Evolutionary conservation across 2,888 invertebrate genomes (phyloP), one percentile per base, ranked within the genome.

Genomic region (Hartigia nigra): DNA sequence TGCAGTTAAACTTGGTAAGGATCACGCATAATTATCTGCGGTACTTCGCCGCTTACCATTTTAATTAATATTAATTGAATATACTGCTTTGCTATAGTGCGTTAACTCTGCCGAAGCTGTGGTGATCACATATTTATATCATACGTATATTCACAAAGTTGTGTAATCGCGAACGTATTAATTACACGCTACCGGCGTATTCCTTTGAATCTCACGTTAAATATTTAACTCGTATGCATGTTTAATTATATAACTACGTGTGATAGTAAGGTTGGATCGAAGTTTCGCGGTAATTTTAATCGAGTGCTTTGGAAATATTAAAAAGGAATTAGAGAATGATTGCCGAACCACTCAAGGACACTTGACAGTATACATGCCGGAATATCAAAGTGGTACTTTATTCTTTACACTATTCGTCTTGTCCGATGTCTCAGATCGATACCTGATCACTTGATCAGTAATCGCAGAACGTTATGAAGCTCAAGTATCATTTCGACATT

Each of bases 1-100:
- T 23, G 55, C 55, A 9, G 55, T 55, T 55, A 55, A 39, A 23
- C 23, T 55, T 55, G 55, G 39, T 23, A 9, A 23, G 55, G 9
- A 23, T 55, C 55, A 72, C 78, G 78, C 82, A 82, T 84, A 84
- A 84, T 84, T 84, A 85, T 83, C 83, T 76, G 78, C 79, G 76
- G 55, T 80, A 77, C 80, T 81, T 78, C 77, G 78, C 79, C 77
- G 34, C 75, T 82, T 82, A 84, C 84, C 82, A 84, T 87, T 88
- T 89, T 88, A 88, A 89, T 89, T 89, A 89, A 90, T 88, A 89
- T 90, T 90, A 89, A 90, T 89, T 89, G 88, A 88, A 87, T 85
- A 55, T 55, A 82, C 80, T 80, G 84, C 84, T 87, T 85, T 82
- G 84, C 55, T 23, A 23, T 55, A 55, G 55, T 55, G 55, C 55